Conservation (phyloP, 1,140 invertebrate species). For the Orius insidiosus region DNA sequence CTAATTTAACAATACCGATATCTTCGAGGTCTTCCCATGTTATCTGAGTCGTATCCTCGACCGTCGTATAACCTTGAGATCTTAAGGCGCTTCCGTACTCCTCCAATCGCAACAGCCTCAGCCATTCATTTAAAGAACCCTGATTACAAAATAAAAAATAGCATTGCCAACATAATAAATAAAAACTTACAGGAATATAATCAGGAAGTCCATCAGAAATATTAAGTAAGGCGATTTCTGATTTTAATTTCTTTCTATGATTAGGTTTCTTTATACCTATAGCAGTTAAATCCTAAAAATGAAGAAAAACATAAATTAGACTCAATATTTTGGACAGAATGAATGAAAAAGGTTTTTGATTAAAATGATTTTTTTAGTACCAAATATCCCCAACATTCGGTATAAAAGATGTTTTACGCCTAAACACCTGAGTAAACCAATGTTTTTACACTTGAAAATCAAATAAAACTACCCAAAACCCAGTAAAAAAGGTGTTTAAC, state of each 20-base stretch:
- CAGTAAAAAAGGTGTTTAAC: no score
- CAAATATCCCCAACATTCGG: no score
- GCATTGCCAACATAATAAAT: constrained; percentile 5
- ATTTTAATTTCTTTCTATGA: constrained; percentile 87
- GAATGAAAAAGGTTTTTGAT: no score
- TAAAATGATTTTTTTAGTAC: no score
- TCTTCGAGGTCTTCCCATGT: constrained; percentile 99
- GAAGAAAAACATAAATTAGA: no score
- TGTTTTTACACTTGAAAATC: no score
- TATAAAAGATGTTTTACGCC: no score
- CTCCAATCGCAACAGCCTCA: constrained; percentile 72
- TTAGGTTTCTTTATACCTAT: constrained; percentile 91
- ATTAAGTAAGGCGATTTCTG: constrained; percentile 87
- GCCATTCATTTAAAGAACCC: constrained; percentile 85
- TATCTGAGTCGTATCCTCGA: constrained; percentile 82
- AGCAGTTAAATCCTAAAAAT: constrained; percentile 43
- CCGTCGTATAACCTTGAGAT: constrained; percentile 82
- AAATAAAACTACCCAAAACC: no score
- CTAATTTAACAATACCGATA: constrained; percentile 84
- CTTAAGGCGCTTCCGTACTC: constrained; percentile 78
- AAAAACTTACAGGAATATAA: constrained; percentile 64
- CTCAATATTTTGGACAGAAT: no score
- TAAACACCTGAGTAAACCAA: no score
- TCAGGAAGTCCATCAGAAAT: constrained; percentile 84
- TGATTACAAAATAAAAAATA: constrained; percentile 25